Percentiles rank a stretch among this genome's conserved stretches.
Conservation (phyloP, 2,888 invertebrate genomes). For the Sicus ferrugineus region DNA sequence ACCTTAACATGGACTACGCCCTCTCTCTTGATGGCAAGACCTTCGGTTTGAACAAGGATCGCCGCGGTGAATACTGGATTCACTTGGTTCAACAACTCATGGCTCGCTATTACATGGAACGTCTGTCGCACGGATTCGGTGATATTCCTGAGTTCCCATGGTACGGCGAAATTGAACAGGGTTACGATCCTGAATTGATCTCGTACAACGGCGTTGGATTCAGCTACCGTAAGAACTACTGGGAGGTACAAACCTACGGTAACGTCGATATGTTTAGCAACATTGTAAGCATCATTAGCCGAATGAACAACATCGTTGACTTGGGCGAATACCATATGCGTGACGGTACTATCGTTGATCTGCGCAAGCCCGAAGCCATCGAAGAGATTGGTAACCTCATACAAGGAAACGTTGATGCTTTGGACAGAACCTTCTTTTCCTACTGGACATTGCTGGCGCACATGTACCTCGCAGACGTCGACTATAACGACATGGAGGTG, state of each 20-base stretch:
- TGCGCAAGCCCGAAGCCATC: conserved; percentile 62
- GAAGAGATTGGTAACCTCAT: conserved; percentile 68
- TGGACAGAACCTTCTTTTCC: conserved; percentile 47
- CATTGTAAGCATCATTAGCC: conserved; percentile 52
- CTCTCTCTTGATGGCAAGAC: conserved; percentile 69
- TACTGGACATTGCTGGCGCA: conserved; percentile 45
- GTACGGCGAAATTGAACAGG: conserved; percentile 65
- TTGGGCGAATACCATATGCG: conserved; percentile 59
- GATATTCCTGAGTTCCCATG: conserved; percentile 70
- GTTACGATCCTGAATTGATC: conserved; percentile 70
- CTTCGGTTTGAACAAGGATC: conserved; percentile 66
- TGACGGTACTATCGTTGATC: conserved; percentile 46
- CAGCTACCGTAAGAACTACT: conserved; percentile 69
- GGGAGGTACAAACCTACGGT: conserved; percentile 63
- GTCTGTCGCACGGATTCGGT: conserved; percentile 73
- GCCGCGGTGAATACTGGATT: conserved; percentile 72
- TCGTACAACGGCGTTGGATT: conserved; percentile 72
- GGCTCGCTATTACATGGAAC: conserved; percentile 77
- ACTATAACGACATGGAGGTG: conserved; percentile 46
- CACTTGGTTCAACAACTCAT: conserved; percentile 73
- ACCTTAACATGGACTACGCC: conserved; percentile 69
- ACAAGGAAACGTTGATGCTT: conserved; percentile 65
- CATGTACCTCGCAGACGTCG: conserved; percentile 43
- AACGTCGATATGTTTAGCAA: conserved; percentile 48
- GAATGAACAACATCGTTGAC: conserved; percentile 66